Percentiles rank a stretch among this genome's conserved stretches.
Conservation (phyloP, 2,888 invertebrate species). For the Sinotaia quadrata region DNA sequence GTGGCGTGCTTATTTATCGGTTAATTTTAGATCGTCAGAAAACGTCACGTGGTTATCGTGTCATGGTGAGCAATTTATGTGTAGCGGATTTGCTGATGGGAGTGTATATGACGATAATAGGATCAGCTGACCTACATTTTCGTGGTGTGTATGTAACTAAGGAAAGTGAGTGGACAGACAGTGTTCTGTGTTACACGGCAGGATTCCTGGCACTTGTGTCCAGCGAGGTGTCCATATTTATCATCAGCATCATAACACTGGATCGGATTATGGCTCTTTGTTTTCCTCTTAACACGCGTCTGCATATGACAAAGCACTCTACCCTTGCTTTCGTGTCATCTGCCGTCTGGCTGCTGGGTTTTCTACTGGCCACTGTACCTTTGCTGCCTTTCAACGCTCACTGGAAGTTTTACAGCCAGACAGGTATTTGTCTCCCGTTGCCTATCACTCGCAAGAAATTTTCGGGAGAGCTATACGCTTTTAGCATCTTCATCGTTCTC, state of each 20-base stretch:
- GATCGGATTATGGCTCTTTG: conserved; percentile 78
- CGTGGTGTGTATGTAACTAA: conserved; percentile 47
- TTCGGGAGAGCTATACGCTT: conserved; percentile 68
- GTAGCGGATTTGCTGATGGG: conserved; percentile 46
- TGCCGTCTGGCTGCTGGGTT: conserved; percentile 55
- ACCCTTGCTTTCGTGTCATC: conserved; percentile 47
- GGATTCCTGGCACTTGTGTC: conserved; percentile 67
- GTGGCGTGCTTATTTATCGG: conserved; percentile 22
- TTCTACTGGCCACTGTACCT: conserved; percentile 54
- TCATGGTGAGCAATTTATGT: conserved; percentile 31
- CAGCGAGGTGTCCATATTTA: conserved; percentile 78
- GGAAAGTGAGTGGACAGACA: conserved; percentile 46
- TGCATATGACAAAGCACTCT: conserved; percentile 45
- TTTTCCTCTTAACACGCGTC: conserved; percentile 73
- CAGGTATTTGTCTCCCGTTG: conserved; percentile 67
- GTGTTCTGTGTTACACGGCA: conserved; percentile 46
- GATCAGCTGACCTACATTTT: conserved; percentile 46
- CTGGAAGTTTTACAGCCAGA: conserved; percentile 60
- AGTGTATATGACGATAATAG: conserved; percentile 47
- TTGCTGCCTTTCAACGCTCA: conserved; percentile 40
- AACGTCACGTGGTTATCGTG: conserved; percentile 2
- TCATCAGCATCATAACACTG: conserved; percentile 78
- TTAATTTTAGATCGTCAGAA: neutral
- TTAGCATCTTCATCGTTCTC: conserved; percentile 64
- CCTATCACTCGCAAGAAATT: conserved; percentile 66